phyloP scores from a whole-genome alignment of 2,797 vertebrate genomes.

The Peromyscus attwateri region DNA sequence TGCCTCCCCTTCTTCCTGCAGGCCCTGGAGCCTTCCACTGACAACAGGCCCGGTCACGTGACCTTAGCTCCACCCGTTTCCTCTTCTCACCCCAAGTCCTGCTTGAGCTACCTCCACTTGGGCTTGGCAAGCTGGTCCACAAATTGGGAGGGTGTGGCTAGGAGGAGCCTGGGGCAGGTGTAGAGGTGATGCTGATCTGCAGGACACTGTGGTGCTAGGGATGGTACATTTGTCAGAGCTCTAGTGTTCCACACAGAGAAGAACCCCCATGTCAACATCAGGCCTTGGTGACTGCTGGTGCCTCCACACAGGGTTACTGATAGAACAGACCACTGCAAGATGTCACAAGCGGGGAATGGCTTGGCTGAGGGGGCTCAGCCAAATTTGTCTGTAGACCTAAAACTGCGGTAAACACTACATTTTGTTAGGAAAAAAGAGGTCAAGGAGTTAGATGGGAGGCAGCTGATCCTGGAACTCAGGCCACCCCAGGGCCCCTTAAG shows the following conservation, averaged over 20 bases:
- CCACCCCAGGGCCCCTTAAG: fast-evolving
- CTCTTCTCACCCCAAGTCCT: neutral
- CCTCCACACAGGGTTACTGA: fast-evolving
- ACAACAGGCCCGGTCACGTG: neutral
- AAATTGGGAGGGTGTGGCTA: fast-evolving
- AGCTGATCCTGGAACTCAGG: no score
- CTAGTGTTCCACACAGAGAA: fast-evolving
- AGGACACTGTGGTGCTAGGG: fast-evolving
- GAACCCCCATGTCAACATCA: fast-evolving
- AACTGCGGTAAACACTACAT: neutral
- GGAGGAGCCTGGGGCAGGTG: fast-evolving
- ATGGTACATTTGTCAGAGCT: fast-evolving
- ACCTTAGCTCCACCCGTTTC: neutral
- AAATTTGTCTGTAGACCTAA: neutral
- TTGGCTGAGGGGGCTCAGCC: neutral
- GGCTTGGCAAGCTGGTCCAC: neutral
- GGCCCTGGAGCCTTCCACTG: neutral
- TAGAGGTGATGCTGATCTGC: fast-evolving
- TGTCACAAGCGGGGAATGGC: fast-evolving
- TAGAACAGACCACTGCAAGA: fast-evolving
- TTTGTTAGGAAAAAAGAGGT: neutral
- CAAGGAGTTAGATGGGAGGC: neutral
- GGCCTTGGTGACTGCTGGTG: fast-evolving
- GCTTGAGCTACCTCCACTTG: neutral
- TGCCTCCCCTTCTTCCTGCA: neutral